Evolutionary conservation across 37 sponge, comb jelly and placozoan genomes (phyloP).

Genomic region (Bolinopsis microptera): DNA sequence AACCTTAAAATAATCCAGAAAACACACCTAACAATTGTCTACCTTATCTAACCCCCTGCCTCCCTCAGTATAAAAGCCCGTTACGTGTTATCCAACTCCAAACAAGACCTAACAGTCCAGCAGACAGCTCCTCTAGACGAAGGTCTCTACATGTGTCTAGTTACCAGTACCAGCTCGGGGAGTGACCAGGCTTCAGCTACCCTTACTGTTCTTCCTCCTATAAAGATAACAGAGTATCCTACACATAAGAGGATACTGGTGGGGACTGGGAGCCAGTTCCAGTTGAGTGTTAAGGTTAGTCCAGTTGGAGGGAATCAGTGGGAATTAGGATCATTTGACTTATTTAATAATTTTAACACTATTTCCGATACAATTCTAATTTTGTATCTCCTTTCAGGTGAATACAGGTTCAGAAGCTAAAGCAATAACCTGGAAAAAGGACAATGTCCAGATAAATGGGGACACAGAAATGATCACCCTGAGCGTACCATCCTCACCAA

Average conservation of each 20-base stretch:
- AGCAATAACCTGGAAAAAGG: constrained; percentile 5
- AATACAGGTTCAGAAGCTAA: not conserved
- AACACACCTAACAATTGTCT: too few species aligned
- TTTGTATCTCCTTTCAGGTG: too few species aligned
- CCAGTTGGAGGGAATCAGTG: not conserved
- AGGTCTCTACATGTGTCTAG: constrained; percentile 50
- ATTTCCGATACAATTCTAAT: too few species aligned
- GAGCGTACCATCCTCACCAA: not conserved
- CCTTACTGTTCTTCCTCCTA: constrained; percentile 42
- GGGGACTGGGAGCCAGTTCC: not conserved
- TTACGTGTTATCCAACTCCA: not conserved
- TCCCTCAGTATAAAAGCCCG: not conserved
- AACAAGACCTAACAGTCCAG: constrained; percentile 18
- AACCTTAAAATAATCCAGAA: too few species aligned
- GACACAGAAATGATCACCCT: not conserved
- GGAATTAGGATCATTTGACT: not conserved
- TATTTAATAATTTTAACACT: too few species aligned
- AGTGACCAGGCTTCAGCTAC: constrained; percentile 36
- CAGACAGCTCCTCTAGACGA: not conserved
- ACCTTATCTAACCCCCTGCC: not conserved
- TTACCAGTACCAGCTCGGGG: not conserved
- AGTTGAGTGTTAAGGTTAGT: constrained; percentile 12
- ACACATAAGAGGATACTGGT: constrained; percentile 10
- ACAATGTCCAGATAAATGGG: not conserved
- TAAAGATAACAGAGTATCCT: constrained; percentile 17